Conservation (phyloP, 2,797 vertebrate genomes). For the Enteromius trimaculatus region DNA sequence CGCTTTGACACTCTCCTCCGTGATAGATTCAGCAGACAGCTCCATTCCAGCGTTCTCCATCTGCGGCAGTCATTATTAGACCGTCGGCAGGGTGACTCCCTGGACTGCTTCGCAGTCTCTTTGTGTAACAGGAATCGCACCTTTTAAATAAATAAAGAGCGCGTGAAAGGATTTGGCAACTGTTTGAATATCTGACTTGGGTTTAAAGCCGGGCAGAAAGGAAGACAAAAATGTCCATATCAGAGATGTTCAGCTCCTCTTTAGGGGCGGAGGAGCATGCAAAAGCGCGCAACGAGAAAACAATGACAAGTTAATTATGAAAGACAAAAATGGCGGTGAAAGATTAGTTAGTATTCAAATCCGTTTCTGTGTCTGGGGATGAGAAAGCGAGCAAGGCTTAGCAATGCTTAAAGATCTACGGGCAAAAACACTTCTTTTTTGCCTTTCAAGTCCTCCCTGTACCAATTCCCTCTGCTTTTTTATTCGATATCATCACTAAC, state of each 20-base stretch:
- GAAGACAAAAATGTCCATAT: conserved; percentile 43
- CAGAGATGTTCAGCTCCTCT: conserved; percentile 46
- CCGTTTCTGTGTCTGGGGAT: conserved; percentile 59
- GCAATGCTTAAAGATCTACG: conserved; percentile 51
- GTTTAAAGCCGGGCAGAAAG: conserved; percentile 28
- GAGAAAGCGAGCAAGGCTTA: conserved; percentile 49
- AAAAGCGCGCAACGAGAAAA: conserved; percentile 52
- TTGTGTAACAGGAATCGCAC: conserved; percentile 40
- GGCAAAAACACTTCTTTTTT: conserved; percentile 64
- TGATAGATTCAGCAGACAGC: conserved; percentile 70
- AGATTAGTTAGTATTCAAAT: conserved; percentile 64
- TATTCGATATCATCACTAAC: conserved; percentile 71
- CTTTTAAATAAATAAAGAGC: conserved; percentile 44
- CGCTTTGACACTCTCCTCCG: conserved; percentile 76
- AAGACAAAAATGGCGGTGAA: conserved; percentile 57
- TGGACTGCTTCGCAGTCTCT: conserved; percentile 31
- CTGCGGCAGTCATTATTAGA: conserved; percentile 79
- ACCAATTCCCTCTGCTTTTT: conserved; percentile 70
- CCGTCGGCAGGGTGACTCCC: conserved; percentile 70
- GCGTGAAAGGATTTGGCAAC: conserved; percentile 26
- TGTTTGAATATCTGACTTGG: conserved; percentile 33
- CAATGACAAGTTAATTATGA: conserved; percentile 64
- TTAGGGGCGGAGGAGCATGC: conserved; percentile 39
- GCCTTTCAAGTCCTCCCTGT: conserved; percentile 71
- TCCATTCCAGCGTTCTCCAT: conserved; percentile 75